phyloP scores from a whole-genome alignment of 2,797 vertebrate species.

The Myotis planiceps region DNA sequence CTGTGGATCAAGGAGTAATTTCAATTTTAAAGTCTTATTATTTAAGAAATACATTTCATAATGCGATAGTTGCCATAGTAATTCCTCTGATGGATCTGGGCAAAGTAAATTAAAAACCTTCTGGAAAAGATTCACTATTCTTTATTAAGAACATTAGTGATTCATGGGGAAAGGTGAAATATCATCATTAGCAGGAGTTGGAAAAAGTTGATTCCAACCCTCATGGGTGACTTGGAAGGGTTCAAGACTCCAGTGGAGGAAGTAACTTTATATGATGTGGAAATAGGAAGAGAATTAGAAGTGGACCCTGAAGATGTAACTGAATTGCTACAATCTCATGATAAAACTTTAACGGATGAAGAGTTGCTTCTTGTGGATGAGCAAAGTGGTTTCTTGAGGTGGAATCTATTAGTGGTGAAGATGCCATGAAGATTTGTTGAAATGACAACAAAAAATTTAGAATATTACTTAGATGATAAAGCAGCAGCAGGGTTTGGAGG shows the following conservation, averaged over 20 bases:
- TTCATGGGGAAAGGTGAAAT: neutral
- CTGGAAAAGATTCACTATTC: neutral
- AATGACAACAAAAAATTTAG: neutral
- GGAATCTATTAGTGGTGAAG: neutral
- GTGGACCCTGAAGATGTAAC: neutral
- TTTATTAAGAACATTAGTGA: neutral
- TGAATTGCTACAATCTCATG: neutral
- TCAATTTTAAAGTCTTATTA: neutral
- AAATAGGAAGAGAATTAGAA: neutral
- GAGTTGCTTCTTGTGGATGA: neutral
- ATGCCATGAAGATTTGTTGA: neutral
- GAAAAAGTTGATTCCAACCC: neutral
- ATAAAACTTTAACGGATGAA: neutral
- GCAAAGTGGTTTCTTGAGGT: neutral
- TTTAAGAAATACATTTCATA: neutral
- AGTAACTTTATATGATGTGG: neutral
- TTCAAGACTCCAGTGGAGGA: neutral
- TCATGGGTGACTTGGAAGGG: neutral
- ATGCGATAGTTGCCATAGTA: neutral
- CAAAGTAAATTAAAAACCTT: neutral
- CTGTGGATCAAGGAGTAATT: neutral
- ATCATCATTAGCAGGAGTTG: neutral
- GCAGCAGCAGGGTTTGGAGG: neutral
- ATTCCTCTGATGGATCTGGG: neutral
- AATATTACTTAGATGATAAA: neutral